Evolutionary conservation across 1,140 invertebrate genomes (phyloP).

Genomic region (Cherax quadricarinatus): DNA sequence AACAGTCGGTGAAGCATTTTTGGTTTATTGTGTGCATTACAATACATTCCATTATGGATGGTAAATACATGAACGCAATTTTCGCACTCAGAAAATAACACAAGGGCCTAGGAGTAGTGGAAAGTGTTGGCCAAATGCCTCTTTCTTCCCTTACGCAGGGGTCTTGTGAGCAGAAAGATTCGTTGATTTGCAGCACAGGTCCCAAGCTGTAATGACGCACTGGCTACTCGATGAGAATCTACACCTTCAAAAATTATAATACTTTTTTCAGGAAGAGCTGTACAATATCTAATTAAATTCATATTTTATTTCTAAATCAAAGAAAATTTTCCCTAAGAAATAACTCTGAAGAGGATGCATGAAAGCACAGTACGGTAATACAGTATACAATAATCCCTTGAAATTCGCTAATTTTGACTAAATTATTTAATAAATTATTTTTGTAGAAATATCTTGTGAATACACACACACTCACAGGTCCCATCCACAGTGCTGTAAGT

Average conservation of each 20-base stretch:
- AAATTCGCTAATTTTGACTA: too few species aligned
- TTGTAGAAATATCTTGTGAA: too few species aligned
- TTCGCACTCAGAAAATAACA: background rate
- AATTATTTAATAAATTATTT: too few species aligned
- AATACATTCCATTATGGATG: constrained; percentile 67
- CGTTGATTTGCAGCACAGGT: constrained; percentile 30
- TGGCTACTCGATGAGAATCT: background rate
- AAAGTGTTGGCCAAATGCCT: background rate
- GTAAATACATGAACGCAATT: constrained; percentile 32
- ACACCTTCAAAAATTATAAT: background rate
- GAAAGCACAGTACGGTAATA: background rate
- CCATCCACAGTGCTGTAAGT: too few species aligned
- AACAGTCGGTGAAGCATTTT: constrained; percentile 32
- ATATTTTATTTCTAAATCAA: background rate
- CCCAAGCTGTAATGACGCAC: constrained; percentile 1
- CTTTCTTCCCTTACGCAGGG: background rate
- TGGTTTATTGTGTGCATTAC: constrained; percentile 69
- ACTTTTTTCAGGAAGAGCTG: background rate
- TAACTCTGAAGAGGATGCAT: background rate
- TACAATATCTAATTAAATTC: background rate
- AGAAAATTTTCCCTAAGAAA: background rate
- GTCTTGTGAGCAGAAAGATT: constrained; percentile 20
- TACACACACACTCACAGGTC: too few species aligned
- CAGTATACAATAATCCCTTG: too few species aligned
- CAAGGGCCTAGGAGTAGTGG: constrained; percentile 4